Evolutionary conservation across 2,888 invertebrate genomes (phyloP).

Genomic region (Coenonympha arcania): DNA sequence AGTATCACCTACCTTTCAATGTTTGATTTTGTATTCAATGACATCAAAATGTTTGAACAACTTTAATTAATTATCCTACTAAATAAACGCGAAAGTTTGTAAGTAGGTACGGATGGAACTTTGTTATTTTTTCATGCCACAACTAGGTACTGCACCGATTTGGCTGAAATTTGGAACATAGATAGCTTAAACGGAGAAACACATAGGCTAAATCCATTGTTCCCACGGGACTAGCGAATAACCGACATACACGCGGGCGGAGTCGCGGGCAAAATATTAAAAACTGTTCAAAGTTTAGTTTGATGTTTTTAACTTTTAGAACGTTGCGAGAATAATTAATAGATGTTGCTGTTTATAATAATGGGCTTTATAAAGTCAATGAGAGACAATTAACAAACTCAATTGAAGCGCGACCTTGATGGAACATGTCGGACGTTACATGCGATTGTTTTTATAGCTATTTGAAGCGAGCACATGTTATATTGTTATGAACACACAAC

Average conservation of each 20-base stretch:
- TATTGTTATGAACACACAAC: slow-evolving; percentile 12
- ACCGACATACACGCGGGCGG: too few relatives aligned
- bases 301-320: slow-evolving; percentile 3
- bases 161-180: too few relatives aligned
- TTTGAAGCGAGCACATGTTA: slow-evolving; percentile 33
- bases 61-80: too few relatives aligned
- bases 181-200: too few relatives aligned
- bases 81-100: too few relatives aligned
- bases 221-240: too few relatives aligned
- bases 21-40: slow-evolving; percentile 1
- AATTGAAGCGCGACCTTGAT: slow-evolving; percentile 49
- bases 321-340: slow-evolving; percentile 25
- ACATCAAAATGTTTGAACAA: neutral
- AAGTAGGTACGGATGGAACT: too few relatives aligned
- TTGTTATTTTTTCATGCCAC: too few relatives aligned
- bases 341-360: slow-evolving; percentile 36
- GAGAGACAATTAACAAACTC: slow-evolving; percentile 48
- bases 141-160: too few relatives aligned
- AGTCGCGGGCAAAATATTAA: too few relatives aligned
- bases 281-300: too few relatives aligned
- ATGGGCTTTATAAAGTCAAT: slow-evolving; percentile 36
- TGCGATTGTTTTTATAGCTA: slow-evolving; percentile 43
- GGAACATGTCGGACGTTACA: slow-evolving; percentile 37
- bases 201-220: too few relatives aligned
- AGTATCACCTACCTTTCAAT: neutral